Percentiles rank a stretch among this genome's conserved stretches.
phyloP scores from a whole-genome alignment of 1,140 invertebrate species.

The Harlomillsia oculata region DNA sequence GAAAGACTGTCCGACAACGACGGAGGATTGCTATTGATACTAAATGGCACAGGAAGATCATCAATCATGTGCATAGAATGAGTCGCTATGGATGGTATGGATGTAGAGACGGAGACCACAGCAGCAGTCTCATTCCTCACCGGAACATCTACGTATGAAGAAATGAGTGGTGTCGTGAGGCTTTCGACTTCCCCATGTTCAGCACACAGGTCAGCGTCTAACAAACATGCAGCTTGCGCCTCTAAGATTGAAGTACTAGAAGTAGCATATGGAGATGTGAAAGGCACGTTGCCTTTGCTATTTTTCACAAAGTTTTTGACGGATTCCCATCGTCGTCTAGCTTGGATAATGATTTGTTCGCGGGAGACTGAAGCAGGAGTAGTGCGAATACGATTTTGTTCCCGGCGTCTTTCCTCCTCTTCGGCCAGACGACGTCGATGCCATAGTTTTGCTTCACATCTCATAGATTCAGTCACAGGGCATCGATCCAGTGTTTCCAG shows the following conservation, averaged over 20 bases:
- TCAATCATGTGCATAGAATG: constrained; percentile 8
- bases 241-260: too few relatives aligned
- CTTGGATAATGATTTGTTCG: constrained; percentile 33
- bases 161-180: too few relatives aligned
- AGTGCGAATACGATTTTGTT: constrained; percentile 1
- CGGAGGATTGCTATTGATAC: constrained; percentile 18
- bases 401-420: constrained; percentile 19
- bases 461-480: constrained; percentile 23
- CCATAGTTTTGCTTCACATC: constrained; percentile 25
- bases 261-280: too few relatives aligned
- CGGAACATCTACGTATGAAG: too few relatives aligned
- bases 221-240: too few relatives aligned
- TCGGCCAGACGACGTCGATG: constrained; percentile 21
- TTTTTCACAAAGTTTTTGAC: constrained; percentile 31
- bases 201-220: too few relatives aligned
- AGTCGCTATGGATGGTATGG: background rate
- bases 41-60: constrained; percentile 8
- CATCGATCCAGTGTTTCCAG: constrained; percentile 29
- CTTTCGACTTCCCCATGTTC: too few relatives aligned
- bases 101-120: background rate
- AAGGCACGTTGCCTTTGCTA: too few relatives aligned
- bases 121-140: background rate
- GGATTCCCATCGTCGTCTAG: constrained; percentile 31
- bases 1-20: background rate
- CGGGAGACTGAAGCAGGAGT: constrained; percentile 13